Evolutionary conservation across 2,888 invertebrate species (phyloP).

Genomic region (Galerucella pusilla): DNA sequence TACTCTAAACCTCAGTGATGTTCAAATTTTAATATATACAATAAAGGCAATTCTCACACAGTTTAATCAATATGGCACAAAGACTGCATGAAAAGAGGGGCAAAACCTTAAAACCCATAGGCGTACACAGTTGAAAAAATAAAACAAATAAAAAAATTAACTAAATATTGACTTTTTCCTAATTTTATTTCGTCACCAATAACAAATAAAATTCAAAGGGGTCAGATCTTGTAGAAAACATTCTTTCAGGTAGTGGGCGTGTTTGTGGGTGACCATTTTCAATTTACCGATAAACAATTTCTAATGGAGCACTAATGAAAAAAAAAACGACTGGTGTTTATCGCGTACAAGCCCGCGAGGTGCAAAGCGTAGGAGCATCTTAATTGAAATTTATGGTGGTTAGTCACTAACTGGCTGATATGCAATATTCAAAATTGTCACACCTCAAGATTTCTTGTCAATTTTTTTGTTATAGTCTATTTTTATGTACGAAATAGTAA

Average conservation of each 20-base stretch:
- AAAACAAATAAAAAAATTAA: too few species aligned
- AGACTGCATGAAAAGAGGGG: too few species aligned
- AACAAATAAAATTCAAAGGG: neutral
- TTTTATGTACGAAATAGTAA: too few species aligned
- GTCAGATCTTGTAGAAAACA: neutral
- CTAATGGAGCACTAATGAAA: conserved; percentile 9
- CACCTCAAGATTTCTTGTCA: neutral
- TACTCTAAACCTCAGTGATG: neutral
- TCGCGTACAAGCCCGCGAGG: neutral
- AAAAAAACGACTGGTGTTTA: neutral
- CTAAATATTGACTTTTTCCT: too few species aligned
- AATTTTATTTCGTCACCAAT: too few species aligned
- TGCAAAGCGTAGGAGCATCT: neutral
- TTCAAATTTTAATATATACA: neutral
- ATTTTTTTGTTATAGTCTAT: too few species aligned
- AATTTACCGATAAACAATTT: conserved; percentile 8
- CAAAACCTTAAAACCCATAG: too few species aligned
- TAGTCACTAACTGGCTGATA: neutral
- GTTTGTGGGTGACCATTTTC: conserved; percentile 8
- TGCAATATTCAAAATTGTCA: neutral
- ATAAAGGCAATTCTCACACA: neutral
- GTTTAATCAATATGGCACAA: too few species aligned
- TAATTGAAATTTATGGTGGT: conserved; percentile 11
- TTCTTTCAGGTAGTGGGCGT: neutral
- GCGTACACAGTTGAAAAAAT: too few species aligned